Conservation (phyloP, 1,140 invertebrate genomes). For the Campoletis sonorensis region DNA sequence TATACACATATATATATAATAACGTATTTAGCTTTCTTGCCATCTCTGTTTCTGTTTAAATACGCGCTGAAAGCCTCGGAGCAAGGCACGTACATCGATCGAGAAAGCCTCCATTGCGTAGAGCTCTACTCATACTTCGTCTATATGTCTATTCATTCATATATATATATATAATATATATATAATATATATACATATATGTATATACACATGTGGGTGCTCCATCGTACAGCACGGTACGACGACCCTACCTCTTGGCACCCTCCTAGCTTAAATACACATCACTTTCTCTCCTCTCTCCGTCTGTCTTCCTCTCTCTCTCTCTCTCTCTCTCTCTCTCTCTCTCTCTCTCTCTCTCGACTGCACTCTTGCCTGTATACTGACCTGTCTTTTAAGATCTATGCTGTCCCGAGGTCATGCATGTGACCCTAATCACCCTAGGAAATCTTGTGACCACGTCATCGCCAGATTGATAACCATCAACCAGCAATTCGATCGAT, state of each 20-base stretch:
- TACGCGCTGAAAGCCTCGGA: slow-evolving; percentile 30
- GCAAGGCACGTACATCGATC: slow-evolving; percentile 39
- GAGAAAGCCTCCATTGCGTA: slow-evolving; percentile 36
- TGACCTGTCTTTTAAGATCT: slow-evolving; percentile 16
- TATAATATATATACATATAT: neutral
- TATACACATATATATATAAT: neutral
- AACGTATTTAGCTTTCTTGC: slow-evolving; percentile 34
- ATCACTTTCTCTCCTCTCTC: neutral
- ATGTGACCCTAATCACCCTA: slow-evolving; percentile 1
- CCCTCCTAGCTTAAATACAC: slow-evolving; percentile 23
- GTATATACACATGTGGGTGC: neutral
- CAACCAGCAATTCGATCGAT: slow-evolving; percentile 45
- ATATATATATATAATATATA: too few species aligned
- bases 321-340: slow-evolving; percentile 9
- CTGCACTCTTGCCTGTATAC: neutral
- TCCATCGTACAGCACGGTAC: slow-evolving; percentile 20
- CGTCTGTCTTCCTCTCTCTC: neutral
- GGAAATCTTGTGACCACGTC: slow-evolving; percentile 38
- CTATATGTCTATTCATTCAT: neutral
- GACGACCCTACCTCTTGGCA: slow-evolving; percentile 23
- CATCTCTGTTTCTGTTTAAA: slow-evolving; percentile 42
- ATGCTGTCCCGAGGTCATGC: neutral
- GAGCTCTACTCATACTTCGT: slow-evolving; percentile 4
- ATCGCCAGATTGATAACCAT: slow-evolving; percentile 44
- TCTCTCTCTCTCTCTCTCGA: neutral